Evolutionary conservation across 2,113 vertebrate genomes (phyloP), one percentile per base, ranked within the genome.

Genomic region (Butorides virescens): DNA sequence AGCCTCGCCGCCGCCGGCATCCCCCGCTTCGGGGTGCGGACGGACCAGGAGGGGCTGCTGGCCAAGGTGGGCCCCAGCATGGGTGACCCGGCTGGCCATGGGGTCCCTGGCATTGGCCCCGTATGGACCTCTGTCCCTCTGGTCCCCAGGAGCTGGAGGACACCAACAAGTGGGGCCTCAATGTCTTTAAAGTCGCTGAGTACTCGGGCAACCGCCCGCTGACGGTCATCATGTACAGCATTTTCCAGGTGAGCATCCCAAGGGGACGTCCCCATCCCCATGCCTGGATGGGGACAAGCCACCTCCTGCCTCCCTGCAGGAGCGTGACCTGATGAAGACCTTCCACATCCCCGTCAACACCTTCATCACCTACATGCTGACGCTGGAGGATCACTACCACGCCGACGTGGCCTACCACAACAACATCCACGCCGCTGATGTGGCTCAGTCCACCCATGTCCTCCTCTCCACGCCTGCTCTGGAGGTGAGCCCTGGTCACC

Each of bases 361-460:
- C 14, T 99, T 99, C 89, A 98, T 99, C 94, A 99, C 98, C 52
- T 99, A 99, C 97, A 98, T 99, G 98, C 98, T 99, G 98, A 99
- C 98, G 0, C 95, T 99, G 95, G 99, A 99, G 94, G 98, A 99
- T 16, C 99, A 99, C 93, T 99, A 99, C 96, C 99, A 97, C 1
- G 55, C 98, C 0, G 98, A 99, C 0, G 98, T 99, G 79, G 98
- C 99, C n/a, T 99, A 99, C 86, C 99, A 99, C 98, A 99, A 99
- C 98, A 99, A 96, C 98, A 98, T 99, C 78, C 99, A 99, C 0
- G 99, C 99, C 0, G 99, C 99, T 0, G 99, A 99, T 1, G 99
- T 99, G 91, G 98, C 98, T 14, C 99, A 99, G 98, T 99, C 99
- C 89, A 99, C 99, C 1, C 98, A 99, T 0, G 98, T 99, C 39